These are phyloP conservation scores for Lithobates pipiens DNA, from an alignment of 2,797 vertebrate species.

Conservation along the genomic window DNA sequence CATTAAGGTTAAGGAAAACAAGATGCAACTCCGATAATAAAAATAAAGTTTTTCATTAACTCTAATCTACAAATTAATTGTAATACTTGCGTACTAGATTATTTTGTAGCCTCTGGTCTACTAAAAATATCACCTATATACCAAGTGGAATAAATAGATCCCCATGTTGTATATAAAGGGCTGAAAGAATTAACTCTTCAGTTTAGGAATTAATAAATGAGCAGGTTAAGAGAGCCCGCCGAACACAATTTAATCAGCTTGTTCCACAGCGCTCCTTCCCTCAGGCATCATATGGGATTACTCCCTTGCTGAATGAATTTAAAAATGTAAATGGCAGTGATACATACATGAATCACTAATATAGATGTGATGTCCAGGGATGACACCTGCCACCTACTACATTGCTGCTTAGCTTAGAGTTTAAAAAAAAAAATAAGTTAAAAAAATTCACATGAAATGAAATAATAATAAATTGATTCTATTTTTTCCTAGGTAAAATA, in stretches of 20 bases:
- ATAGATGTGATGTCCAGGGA: constrained; percentile 41
- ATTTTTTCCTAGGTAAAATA: background rate
- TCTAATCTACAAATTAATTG: background rate
- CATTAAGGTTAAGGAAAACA: too few relatives aligned
- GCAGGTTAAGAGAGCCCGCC: constrained; percentile 39
- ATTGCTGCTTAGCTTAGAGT: background rate
- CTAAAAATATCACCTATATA: background rate
- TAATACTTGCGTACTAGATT: background rate
- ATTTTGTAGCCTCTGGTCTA: constrained; percentile 7
- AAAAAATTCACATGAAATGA: background rate
- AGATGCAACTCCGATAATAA: too few relatives aligned
- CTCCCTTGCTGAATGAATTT: constrained; percentile 59
- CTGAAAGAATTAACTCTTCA: constrained; percentile 44
- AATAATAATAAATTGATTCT: background rate
- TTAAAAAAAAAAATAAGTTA: background rate
- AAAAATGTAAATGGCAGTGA: constrained; percentile 57
- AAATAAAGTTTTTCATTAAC: background rate
- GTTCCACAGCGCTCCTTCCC: constrained; percentile 40
- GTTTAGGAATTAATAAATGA: constrained; percentile 56
- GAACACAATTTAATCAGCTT: constrained; percentile 56
- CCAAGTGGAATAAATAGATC: constrained; percentile 2
- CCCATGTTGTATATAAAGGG: constrained; percentile 8
- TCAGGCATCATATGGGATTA: constrained; percentile 53
- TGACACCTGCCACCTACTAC: constrained; percentile 48
- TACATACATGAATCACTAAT: constrained; percentile 58